phyloP scores from a whole-genome alignment of 2,888 invertebrate species.

The Ochropacha duplaris region DNA sequence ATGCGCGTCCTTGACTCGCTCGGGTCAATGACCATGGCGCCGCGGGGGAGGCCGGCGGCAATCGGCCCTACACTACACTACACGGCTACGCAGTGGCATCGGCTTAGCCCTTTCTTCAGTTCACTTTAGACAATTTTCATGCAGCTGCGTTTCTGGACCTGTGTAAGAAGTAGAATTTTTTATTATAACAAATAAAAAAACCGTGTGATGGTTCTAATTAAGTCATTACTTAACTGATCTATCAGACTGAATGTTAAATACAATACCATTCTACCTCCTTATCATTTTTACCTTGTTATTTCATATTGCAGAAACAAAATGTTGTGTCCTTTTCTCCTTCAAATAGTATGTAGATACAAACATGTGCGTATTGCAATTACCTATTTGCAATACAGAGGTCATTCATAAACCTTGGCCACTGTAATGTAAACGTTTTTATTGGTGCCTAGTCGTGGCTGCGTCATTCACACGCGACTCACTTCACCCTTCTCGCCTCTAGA shows the following conservation, averaged over 20 bases:
- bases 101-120: not conserved
- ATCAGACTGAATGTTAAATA: too few species aligned
- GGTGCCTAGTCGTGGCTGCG: conserved; percentile 24
- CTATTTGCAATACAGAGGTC: not conserved
- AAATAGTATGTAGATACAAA: not conserved
- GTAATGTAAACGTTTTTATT: not conserved
- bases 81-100: conserved; percentile 7
- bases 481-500: conserved; percentile 44
- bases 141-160: not conserved
- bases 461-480: conserved; percentile 63
- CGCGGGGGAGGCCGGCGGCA: conserved; percentile 48
- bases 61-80: conserved; percentile 58
- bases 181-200: too few species aligned
- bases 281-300: not conserved
- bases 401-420: not conserved
- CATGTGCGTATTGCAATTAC: not conserved
- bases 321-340: not conserved
- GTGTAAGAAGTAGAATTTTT: too few species aligned
- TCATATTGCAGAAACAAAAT: not conserved
- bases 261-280: too few species aligned
- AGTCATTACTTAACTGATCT: too few species aligned
- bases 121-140: not conserved
- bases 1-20: conserved; percentile 66
- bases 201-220: too few species aligned
- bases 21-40: conserved; percentile 71